Evolutionary conservation across 1,140 invertebrate species (phyloP), one percentile per base, ranked within the genome.

Genomic region (Armadillidium nasatum): DNA sequence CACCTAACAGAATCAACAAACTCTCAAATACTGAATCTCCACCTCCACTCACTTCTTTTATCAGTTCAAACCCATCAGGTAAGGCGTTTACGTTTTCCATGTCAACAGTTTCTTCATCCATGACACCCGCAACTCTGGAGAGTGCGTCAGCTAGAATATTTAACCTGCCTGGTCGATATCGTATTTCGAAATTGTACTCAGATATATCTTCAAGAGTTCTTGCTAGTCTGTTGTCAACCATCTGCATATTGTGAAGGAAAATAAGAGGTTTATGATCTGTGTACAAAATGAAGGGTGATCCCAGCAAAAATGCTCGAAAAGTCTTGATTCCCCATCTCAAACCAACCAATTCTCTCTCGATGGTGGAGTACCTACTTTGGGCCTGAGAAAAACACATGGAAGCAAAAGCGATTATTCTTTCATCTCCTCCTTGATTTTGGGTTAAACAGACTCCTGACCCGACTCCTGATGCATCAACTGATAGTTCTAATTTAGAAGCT

Each of bases 161-260:
- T 13, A 33, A 33, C 10, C 10, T 43, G 10, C 10, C 69, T 33
- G 69, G 69, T 22, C 22, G 13, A 71, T 71, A 71, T 21, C 44
- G 2, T 15, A 71, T 71, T 13, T 33, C 21, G 7, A 71, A 71
- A 10, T 3, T 15, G 21, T 33, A 71, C 22, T 71, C 10, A 10
- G 22, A 33, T 43, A 72, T 45, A 23, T 72, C 71, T 23, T 72
- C 71, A 72, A 72, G 33, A 43, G 71, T n/a, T n/a, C n/a, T 72
- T 2, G 33, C 7, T 21, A 72, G 6, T 4, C 33, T 43, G 50
- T n/a, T 11, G 50, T 43, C 4, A 21, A 72, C 33, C 4, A 72
- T 21, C 19, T 21, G 69, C 69, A 71, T 71, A 43, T 71, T 71
- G 69, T 71, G 69, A 22, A 71, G 69, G 7, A 23, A 71, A 0